A percentile compares a stretch with the other conserved stretches of the same genome.
Evolutionary conservation across 53 echinoderm and acorn worm species (phyloP).

Genomic region (Paelopatides confundens): DNA sequence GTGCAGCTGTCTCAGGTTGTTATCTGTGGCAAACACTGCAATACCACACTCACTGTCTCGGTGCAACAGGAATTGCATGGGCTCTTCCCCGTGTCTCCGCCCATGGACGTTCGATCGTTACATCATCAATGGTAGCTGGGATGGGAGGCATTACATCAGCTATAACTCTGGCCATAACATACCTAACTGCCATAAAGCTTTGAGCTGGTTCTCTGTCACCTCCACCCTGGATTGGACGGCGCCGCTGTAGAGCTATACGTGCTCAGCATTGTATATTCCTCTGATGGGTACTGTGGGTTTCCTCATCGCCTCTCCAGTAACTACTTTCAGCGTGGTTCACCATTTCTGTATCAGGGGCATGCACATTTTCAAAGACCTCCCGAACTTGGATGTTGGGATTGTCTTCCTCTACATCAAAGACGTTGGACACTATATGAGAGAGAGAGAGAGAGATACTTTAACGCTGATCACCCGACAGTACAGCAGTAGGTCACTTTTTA

Average conservation of each 20-base stretch:
- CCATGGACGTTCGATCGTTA: neutral
- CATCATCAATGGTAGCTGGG: neutral
- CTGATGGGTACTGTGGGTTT: neutral
- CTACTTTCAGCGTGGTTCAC: neutral
- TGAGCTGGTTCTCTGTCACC: neutral
- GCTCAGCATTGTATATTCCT: neutral
- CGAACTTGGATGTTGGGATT: neutral
- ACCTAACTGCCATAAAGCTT: neutral
- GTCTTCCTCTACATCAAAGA: neutral
- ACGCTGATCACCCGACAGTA: too few relatives aligned
- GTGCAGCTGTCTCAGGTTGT: neutral
- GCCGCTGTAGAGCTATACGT: neutral
- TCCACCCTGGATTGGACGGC: neutral
- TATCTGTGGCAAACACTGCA: neutral
- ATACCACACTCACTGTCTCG: neutral
- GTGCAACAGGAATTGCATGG: neutral
- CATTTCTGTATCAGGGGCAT: neutral
- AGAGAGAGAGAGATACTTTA: too few relatives aligned
- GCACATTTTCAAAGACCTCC: neutral
- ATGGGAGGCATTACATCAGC: neutral
- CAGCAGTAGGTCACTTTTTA: too few relatives aligned
- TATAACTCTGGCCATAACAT: neutral
- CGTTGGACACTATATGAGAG: too few relatives aligned
- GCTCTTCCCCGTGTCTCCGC: neutral
- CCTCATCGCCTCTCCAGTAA: neutral